A percentile compares a stretch with the other conserved stretches of the same genome.
phyloP scores from a whole-genome alignment of 2,888 invertebrate species.

The Drosophila koepferae region DNA sequence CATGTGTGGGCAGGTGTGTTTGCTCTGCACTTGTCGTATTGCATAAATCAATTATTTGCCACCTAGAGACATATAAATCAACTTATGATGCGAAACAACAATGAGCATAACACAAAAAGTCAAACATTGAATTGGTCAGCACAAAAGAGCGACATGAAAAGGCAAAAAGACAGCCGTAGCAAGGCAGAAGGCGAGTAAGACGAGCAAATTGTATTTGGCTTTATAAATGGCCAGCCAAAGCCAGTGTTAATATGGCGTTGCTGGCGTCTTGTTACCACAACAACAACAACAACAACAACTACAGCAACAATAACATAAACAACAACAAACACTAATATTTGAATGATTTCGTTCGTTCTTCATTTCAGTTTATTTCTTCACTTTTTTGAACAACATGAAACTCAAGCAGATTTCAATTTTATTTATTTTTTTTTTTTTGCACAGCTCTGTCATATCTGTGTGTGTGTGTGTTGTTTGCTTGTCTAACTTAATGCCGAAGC shows the following conservation, averaged over 20 bases:
- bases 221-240: conserved; percentile 67
- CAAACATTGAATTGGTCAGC: conserved; percentile 56
- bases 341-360: conserved; percentile 61
- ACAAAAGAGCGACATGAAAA: conserved; percentile 31
- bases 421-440: not conserved
- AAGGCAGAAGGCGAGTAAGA: conserved; percentile 23
- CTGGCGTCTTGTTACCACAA: conserved; percentile 73
- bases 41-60: conserved; percentile 80
- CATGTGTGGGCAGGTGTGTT: conserved; percentile 1
- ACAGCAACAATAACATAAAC: conserved; percentile 18
- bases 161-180: conserved; percentile 20
- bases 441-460: conserved; percentile 12
- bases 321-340: conserved; percentile 51
- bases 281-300: conserved; percentile 31
- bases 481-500: conserved; percentile 36
- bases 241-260: conserved; percentile 74
- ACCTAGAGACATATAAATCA: conserved; percentile 72
- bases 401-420: conserved; percentile 49
- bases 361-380: not conserved
- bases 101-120: conserved; percentile 18
- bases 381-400: conserved; percentile 21
- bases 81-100: conserved; percentile 64
- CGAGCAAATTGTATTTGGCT: conserved; percentile 60
- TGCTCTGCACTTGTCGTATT: conserved; percentile 18
- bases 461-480: conserved; percentile 18